Base-by-base conservation (phyloP, 2,888 invertebrate genomes). In the Pristionchus arcanus region DNA sequence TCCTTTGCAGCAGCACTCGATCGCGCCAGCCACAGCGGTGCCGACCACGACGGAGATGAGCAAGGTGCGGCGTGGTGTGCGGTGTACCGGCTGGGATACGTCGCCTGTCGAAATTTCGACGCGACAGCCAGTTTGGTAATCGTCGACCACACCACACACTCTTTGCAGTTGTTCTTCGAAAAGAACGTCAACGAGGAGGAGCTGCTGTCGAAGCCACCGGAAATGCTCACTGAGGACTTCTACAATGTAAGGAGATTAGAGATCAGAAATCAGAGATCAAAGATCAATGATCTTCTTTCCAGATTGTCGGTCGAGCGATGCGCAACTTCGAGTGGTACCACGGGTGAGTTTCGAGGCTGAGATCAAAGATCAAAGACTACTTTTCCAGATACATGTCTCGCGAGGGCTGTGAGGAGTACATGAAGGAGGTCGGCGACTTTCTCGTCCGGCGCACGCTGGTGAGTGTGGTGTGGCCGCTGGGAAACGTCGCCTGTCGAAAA, bases 391-490 rank as follows among this genome's bases (percentile, higher is more conserved):
- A 59, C 59, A 85, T 85, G 84, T 37, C 84, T 28, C 37, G 84
- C 21, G 84, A 85, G 28, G 84, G 59, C 21, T 55, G 55, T 25
- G 84, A 85, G 21, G 84, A 55, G 34, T 85, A 55, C 34, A 85
- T 85, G 84, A 85, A 85, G 37, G 84, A 55, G n/a, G 84, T 85
- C 49, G 84, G 84, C 25, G 84, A 85, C 34, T 85, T 85, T 34
- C 55, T 85, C 49, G 59, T 85, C 19, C 55, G 84, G 55, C 55
- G 84, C 55, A 59, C 84, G 55, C 28, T 59, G 84, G 84, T 85
- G 55, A 59, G 84, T 28, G 66, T 66, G 59, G 25, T 59, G 59
- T 59, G 21, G n/a, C 25, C 11, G n/a, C 25, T 63, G 5, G 34
- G 68, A 71, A 74, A 37, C 37, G 37, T 37, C 25, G 37, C 37